Conservation (phyloP, 2,797 vertebrate species). For the Uromys caudimaculatus region DNA sequence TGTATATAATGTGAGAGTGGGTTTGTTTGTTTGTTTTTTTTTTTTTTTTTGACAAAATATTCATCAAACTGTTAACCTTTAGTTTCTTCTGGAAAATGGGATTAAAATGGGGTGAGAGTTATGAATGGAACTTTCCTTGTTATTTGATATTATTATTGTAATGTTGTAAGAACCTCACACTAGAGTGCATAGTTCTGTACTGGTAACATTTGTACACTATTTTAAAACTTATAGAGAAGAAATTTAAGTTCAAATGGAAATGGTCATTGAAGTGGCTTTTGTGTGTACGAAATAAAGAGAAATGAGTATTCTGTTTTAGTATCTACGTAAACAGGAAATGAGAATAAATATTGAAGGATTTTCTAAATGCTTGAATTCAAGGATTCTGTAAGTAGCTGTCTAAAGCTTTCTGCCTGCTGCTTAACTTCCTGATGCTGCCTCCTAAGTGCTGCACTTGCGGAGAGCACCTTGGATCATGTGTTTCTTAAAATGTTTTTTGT, state of each 20-base stretch:
- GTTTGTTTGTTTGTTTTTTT: too few species aligned
- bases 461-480: too few species aligned
- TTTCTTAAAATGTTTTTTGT: not conserved
- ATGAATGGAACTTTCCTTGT: not conserved
- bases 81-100: constrained; percentile 2
- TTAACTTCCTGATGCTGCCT: not conserved
- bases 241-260: constrained; percentile 30
- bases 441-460: not conserved
- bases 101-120: not conserved
- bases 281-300: not conserved
- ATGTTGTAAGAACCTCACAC: too few species aligned
- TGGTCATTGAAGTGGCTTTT: not conserved
- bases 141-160: too few species aligned
- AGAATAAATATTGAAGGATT: not conserved
- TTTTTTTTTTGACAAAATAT: not conserved
- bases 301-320: not conserved
- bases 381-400: not conserved
- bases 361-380: not conserved
- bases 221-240: not conserved
- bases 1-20: not conserved
- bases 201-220: not conserved
- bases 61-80: not conserved
- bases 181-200: not conserved
- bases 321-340: not conserved
- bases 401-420: not conserved